Evolutionary conservation across 2,888 invertebrate species (phyloP).

Genomic region (Ophion slaviceki): DNA sequence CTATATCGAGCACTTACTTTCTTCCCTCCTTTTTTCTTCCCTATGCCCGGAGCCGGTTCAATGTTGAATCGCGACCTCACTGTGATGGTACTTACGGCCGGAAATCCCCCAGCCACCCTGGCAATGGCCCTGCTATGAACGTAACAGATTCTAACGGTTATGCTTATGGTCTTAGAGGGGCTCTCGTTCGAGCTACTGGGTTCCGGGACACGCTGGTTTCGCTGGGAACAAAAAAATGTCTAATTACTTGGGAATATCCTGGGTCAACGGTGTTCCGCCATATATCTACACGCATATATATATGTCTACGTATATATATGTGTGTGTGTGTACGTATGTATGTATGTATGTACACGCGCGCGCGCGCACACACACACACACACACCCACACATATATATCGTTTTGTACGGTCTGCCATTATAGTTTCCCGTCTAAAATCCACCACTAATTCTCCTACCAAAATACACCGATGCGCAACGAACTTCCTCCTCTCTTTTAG

Average conservation of each 20-base stretch:
- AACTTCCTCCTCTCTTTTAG: slow-evolving; percentile 24
- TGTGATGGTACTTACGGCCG: slow-evolving; percentile 58
- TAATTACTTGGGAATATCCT: slow-evolving; percentile 77
- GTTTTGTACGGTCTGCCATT: slow-evolving; percentile 36
- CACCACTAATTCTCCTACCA: slow-evolving; percentile 32
- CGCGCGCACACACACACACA: too few relatives aligned
- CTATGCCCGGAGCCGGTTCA: slow-evolving; percentile 47
- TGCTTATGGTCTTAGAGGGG: slow-evolving; percentile 75
- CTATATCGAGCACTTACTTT: slow-evolving; percentile 49
- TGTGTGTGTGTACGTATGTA: too few relatives aligned
- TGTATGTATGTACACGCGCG: too few relatives aligned
- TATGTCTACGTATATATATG: neutral
- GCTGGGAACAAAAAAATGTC: slow-evolving; percentile 67
- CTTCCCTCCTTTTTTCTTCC: slow-evolving; percentile 39
- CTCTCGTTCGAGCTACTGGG: slow-evolving; percentile 33
- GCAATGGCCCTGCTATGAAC: slow-evolving; percentile 66
- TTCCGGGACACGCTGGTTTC: slow-evolving; percentile 43
- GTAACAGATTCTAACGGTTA: slow-evolving; percentile 82
- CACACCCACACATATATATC: neutral
- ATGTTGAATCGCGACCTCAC: slow-evolving; percentile 65
- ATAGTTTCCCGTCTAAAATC: slow-evolving; percentile 54
- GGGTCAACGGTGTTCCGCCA: slow-evolving; percentile 23
- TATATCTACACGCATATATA: slow-evolving; percentile 10
- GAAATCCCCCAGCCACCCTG: slow-evolving; percentile 45
- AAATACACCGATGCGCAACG: neutral